Evolutionary conservation across 2,797 vertebrate species (phyloP).

Genomic region (Sebastes glaucus): DNA sequence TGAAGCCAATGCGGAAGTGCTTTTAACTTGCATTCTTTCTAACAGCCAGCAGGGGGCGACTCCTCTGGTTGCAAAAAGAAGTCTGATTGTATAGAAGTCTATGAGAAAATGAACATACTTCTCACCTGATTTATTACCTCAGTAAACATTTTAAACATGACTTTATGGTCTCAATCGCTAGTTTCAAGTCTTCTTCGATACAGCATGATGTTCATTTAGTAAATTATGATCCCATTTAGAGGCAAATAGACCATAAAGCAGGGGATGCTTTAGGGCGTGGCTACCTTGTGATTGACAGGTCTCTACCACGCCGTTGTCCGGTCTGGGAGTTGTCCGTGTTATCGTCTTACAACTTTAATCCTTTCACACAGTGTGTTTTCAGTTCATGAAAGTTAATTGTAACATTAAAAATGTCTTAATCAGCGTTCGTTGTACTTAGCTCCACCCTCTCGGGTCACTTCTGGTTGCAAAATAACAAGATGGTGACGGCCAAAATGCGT

Average conservation of each 20-base stretch:
- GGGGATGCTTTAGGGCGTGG: neutral
- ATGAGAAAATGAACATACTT: no score
- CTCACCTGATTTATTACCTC: no score
- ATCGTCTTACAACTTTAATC: neutral
- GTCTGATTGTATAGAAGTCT: no score
- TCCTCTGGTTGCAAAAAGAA: no score
- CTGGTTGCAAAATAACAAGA: neutral
- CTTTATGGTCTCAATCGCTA: neutral
- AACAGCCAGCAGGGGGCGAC: no score
- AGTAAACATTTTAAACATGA: neutral
- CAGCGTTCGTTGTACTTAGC: no score
- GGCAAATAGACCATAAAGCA: neutral
- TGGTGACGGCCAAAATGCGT: neutral
- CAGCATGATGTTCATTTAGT: neutral
- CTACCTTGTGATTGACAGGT: no score
- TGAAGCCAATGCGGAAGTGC: neutral
- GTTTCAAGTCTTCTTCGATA: neutral
- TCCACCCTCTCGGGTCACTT: neutral
- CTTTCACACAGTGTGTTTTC: neutral
- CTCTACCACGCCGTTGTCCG: accelerated
- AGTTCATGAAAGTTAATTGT: neutral
- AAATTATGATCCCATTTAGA: neutral
- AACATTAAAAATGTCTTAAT: neutral
- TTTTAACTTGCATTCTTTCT: no score
- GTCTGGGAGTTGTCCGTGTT: neutral